Evolutionary conservation across 2,113 vertebrate species (phyloP).

Genomic region (Neodon shergylaensis): DNA sequence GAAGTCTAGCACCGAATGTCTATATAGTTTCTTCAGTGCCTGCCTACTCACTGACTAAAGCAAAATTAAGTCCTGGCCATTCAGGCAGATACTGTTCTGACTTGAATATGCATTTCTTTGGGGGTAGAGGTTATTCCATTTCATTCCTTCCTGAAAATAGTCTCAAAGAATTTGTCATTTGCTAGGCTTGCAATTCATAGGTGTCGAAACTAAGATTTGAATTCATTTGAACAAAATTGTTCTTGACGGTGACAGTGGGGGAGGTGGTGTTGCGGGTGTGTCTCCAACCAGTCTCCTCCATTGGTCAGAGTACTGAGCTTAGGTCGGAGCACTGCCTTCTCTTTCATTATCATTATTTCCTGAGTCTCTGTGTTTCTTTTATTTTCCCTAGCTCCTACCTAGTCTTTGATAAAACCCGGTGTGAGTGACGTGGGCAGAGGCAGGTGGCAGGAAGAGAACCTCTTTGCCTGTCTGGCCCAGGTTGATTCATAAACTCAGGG

Average conservation of each 20-base stretch:
- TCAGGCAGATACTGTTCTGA: accelerated
- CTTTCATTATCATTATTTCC: neutral
- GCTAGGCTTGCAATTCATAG: neutral
- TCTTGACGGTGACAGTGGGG: neutral
- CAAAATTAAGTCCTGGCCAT: neutral
- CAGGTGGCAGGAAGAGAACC: neutral
- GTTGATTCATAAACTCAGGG: neutral
- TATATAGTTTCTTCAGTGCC: neutral
- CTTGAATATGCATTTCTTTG: neutral
- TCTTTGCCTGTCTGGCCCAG: neutral
- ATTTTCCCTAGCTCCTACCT: neutral
- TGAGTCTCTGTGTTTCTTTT: neutral
- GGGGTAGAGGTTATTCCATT: neutral
- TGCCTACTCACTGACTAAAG: neutral
- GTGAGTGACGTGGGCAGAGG: neutral
- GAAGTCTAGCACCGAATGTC: neutral
- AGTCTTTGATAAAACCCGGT: neutral
- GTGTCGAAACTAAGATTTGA: neutral
- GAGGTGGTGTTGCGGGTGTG: neutral
- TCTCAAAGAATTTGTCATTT: neutral
- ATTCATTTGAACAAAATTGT: neutral
- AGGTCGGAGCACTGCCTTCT: neutral
- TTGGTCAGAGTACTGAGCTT: neutral
- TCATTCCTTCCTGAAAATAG: neutral
- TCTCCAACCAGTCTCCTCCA: neutral